Evolutionary conservation across 2,113 vertebrate species (phyloP).

Genomic region (Cyanocitta stelleri): DNA sequence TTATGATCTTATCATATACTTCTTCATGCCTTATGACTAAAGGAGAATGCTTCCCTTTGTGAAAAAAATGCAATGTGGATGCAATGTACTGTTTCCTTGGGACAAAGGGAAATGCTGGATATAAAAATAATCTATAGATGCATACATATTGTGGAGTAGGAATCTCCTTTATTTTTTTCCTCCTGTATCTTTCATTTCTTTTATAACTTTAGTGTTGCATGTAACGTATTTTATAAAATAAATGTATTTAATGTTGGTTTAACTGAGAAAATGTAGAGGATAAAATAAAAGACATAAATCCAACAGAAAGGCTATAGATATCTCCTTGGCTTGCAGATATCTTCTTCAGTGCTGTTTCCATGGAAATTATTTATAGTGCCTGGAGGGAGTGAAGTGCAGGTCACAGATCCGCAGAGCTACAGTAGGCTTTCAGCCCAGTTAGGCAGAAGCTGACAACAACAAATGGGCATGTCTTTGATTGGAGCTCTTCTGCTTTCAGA

Average conservation of each 20-base stretch:
- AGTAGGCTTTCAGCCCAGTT: constrained; percentile 41
- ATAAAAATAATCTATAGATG: background rate
- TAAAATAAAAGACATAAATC: constrained; percentile 23
- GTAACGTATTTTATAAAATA: background rate
- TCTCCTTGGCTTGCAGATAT: constrained; percentile 55
- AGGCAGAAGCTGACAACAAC: constrained; percentile 46
- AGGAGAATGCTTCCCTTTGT: background rate
- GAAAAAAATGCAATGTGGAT: background rate
- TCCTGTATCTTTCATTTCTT: background rate
- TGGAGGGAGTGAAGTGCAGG: constrained; percentile 49
- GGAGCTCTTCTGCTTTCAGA: constrained; percentile 16
- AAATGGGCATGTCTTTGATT: constrained; percentile 33
- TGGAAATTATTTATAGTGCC: constrained; percentile 75
- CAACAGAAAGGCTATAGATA: constrained; percentile 47
- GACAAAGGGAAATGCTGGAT: background rate
- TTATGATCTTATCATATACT: background rate
- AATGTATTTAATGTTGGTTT: background rate
- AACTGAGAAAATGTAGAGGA: constrained; percentile 5
- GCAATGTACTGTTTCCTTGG: background rate
- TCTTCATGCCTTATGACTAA: background rate
- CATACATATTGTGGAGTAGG: background rate
- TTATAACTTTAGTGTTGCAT: background rate
- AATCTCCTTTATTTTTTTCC: background rate
- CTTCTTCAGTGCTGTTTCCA: constrained; percentile 72
- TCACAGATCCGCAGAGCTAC: constrained; percentile 38